Base-by-base conservation (phyloP, 1,140 invertebrate species). In the Triops cancriformis region DNA sequence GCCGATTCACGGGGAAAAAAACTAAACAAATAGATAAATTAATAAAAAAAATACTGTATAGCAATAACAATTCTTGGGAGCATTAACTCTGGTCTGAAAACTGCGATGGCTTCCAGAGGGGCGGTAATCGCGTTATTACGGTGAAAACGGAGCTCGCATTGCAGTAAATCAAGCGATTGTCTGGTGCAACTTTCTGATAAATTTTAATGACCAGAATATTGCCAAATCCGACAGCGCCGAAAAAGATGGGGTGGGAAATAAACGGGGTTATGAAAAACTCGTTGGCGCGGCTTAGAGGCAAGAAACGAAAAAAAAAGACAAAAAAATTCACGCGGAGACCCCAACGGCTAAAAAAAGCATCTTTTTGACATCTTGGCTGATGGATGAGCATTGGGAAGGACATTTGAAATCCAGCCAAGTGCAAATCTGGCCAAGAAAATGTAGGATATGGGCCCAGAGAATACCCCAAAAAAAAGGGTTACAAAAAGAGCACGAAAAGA, bases 291-390 rank as follows among this genome's bases (percentile, higher is more conserved):
- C 51, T 64, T 18, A 64, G 51, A 23, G 51, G 51, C 51, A 64
- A 4, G 51, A 23, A 64, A 64, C 51, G 14, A 64, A 64, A 64
- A 64, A 64, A 64, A 12, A 64, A 18, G 14, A 64, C 10, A 64
- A 64, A 64, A 64, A 12, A 64, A 18, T 64, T 64, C 51, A 64
- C 51, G 14, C 51, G 51, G 51, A 23, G 23, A 23, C 14, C 51
- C 51, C 51, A 18, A 64, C 51, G 14, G n/a, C 18, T 23, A n/a
- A 64, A 64, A 64, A 64, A 64, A 64, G 51, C 51, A 64, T 64
- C 51, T 64, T 64, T 64, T 64, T 64, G 51, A 64, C 51, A 64
- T 64, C 51, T 64, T 64, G 51, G 51, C 51, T 64, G 51, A 64
- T 64, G 51, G 51, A 64, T 64, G 51, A 23, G 51, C 51, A 64